Evolutionary conservation across 2,888 invertebrate genomes (phyloP), one percentile per base, ranked within the genome.

Genomic region (Ligdia adustata): DNA sequence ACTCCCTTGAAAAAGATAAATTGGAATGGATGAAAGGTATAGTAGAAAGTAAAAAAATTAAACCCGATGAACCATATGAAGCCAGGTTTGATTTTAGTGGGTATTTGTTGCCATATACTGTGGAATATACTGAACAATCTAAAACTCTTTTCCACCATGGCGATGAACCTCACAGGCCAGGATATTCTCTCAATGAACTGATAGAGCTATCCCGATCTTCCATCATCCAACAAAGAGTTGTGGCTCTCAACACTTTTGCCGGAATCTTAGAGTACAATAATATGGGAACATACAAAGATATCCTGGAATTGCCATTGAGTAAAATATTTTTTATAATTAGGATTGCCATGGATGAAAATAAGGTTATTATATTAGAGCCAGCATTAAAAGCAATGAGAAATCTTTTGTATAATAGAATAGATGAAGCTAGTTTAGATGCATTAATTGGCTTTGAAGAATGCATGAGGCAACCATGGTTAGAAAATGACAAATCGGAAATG

Each of bases 111-210:
- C 95, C 96, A 0, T 96, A 93, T 62, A 88, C 91, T 26, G 90
- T 92, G 29, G 93, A 93, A 32, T 91, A 81, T 52, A 84, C 82
- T 54, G 92, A 90, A 37, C 66, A 90, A 45, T 90, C 91, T 0
- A 92, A 93, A 64, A 82, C 92, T 13, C 90, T 99, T 9, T 97
- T 97, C 79, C 96, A 98, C 78, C 99, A 99, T 80, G 98, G 98
- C 0, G 95, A 97, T 57, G 98, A 99, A 76, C 95, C 97, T 4
- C 95, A 94, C 52, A 91, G 97, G 51, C 96, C 98, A 1, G 98
- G 98, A 0, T 99, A 98, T 78, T 94, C 97, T 0, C 77, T 99
- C 6, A 95, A 95, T 59, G 99, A 99, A 82, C 79, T 98, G 0
- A 94, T 98, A 64, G 94, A 95, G 53, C 82, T 98, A 1, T 93